Evolutionary conservation across 53 echinoderm and acorn worm species (phyloP).

Genomic region (Henricia sp.): DNA sequence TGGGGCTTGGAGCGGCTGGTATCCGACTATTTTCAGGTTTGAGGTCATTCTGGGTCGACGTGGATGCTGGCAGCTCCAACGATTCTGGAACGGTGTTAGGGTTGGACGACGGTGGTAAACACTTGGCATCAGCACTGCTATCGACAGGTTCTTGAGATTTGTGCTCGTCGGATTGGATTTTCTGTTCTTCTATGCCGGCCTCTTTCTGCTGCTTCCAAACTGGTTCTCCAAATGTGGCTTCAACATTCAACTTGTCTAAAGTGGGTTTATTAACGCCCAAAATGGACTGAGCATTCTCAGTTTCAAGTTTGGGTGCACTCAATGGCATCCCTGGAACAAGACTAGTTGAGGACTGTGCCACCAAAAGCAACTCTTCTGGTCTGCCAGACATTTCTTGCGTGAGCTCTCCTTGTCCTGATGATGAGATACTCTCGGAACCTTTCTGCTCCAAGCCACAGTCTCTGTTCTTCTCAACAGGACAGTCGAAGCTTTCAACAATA

Average conservation of each 20-base stretch:
- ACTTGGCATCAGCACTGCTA: conserved; percentile 3
- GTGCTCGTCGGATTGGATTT: too few relatives aligned
- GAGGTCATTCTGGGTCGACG: background rate
- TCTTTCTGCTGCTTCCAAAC: conserved; percentile 34
- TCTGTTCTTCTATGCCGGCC: too few relatives aligned
- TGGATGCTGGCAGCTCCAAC: background rate
- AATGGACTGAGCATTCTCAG: too few relatives aligned
- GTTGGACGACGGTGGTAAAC: background rate
- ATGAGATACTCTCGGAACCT: background rate
- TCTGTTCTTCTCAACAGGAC: background rate
- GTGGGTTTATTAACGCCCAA: background rate
- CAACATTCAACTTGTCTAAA: background rate
- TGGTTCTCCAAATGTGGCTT: conserved; percentile 33
- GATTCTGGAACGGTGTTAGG: background rate
- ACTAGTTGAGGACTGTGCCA: too few relatives aligned
- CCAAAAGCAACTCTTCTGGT: conserved; percentile 37
- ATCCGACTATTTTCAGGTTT: background rate
- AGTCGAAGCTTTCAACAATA: background rate
- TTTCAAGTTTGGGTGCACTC: too few relatives aligned
- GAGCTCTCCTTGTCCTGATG: background rate
- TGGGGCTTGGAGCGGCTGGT: conserved; percentile 15
- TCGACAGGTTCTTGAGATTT: background rate
- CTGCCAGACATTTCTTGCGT: background rate
- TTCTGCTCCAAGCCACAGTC: background rate
- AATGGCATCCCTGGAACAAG: too few relatives aligned